Evolutionary conservation across 2,797 vertebrate species (phyloP).

Genomic region (Eulemur albifrons): DNA sequence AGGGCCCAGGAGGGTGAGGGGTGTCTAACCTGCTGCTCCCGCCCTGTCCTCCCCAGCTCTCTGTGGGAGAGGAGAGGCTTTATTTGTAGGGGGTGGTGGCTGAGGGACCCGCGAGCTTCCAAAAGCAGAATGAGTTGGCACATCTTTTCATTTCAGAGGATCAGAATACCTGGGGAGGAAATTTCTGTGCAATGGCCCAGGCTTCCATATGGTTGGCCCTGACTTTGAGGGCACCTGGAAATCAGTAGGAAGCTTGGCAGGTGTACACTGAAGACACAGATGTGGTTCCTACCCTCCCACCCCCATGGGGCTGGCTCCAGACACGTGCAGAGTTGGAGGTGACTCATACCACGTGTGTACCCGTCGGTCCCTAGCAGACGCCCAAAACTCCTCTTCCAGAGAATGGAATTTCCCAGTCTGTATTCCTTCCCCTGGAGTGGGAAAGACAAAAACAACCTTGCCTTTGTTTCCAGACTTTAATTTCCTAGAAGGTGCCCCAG

Average conservation of each 20-base stretch:
- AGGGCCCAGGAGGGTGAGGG: neutral
- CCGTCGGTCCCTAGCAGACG: neutral
- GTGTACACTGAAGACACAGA: neutral
- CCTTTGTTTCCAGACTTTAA: constrained; percentile 42
- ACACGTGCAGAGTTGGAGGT: neutral
- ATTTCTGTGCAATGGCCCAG: neutral
- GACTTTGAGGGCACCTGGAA: neutral
- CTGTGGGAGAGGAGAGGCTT: neutral
- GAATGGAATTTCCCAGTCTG: neutral
- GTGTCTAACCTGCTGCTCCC: neutral
- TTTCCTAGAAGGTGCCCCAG: constrained; percentile 21
- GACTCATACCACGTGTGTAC: neutral
- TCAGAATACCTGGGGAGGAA: neutral
- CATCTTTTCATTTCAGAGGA: neutral
- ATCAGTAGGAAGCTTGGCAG: neutral
- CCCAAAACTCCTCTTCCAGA: neutral
- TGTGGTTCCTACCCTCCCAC: neutral
- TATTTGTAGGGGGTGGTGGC: neutral
- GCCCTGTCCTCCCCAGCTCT: neutral
- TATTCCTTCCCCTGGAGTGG: neutral
- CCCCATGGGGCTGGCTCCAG: neutral
- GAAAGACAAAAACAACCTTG: constrained; percentile 8
- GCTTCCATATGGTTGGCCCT: neutral
- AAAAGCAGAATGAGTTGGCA: neutral
- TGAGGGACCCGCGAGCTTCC: neutral